A percentile compares a stretch with the other conserved stretches of the same genome.
Evolutionary conservation across 2,888 invertebrate genomes (phyloP).

Genomic region (Glyphotaelius pellucidus): DNA sequence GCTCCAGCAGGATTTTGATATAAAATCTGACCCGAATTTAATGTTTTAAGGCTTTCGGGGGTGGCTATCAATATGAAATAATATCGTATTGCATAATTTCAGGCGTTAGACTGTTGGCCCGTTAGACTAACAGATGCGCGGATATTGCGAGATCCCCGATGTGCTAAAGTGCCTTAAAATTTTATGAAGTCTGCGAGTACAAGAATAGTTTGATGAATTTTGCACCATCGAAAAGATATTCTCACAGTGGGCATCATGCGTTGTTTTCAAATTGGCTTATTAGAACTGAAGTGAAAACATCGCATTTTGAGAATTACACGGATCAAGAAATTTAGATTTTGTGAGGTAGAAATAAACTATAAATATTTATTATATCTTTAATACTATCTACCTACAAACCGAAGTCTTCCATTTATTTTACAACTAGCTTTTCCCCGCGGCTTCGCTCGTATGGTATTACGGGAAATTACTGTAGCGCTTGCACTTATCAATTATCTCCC

Average conservation of each 20-base stretch:
- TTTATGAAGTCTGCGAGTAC: not conserved
- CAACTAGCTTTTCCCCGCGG: too few relatives aligned
- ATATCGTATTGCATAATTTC: constrained; percentile 6
- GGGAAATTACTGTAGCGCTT: too few relatives aligned
- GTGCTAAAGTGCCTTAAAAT: not conserved
- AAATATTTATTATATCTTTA: too few relatives aligned
- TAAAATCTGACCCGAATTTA: not conserved
- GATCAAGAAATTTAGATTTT: too few relatives aligned
- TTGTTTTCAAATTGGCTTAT: not conserved
- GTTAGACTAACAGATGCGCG: not conserved
- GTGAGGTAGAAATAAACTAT: too few relatives aligned
- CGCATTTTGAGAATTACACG: not conserved
- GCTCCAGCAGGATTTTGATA: not conserved
- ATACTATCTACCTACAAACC: too few relatives aligned
- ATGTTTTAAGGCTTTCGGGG: not conserved
- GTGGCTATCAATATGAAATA: constrained; percentile 5
- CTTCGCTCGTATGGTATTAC: too few relatives aligned
- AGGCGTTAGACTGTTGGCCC: not conserved
- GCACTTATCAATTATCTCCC: too few relatives aligned
- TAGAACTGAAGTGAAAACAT: not conserved
- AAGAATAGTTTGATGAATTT: not conserved
- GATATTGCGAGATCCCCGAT: not conserved
- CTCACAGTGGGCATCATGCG: not conserved
- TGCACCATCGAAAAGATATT: not conserved
- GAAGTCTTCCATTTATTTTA: too few relatives aligned